phyloP scores from a whole-genome alignment of 2,797 vertebrate species.

The Chaetophractus vellerosus region DNA sequence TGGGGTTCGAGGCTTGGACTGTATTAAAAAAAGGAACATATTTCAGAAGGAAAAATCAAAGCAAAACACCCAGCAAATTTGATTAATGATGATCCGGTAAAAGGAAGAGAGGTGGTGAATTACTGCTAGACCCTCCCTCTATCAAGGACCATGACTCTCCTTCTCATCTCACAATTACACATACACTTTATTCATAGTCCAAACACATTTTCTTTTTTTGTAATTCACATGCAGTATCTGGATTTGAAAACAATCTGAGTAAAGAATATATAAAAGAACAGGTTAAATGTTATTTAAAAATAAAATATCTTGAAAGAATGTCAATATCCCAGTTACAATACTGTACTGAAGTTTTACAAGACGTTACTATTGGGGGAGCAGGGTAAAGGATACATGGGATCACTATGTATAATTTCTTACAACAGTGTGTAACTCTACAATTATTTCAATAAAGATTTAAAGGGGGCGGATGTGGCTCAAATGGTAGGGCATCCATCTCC shows the following conservation, averaged over 20 bases:
- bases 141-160: background rate
- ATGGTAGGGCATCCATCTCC: too few relatives aligned
- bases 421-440: too few relatives aligned
- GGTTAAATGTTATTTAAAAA: slow-evolving; percentile 54
- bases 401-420: too few relatives aligned
- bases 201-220: slow-evolving; percentile 3
- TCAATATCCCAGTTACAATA: too few relatives aligned
- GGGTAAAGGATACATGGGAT: too few relatives aligned
- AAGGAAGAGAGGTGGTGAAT: background rate
- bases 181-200: background rate
- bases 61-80: background rate
- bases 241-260: slow-evolving; percentile 30
- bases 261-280: slow-evolving; percentile 4
- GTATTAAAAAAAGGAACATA: slow-evolving; percentile 68
- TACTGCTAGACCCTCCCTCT: background rate
- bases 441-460: too few relatives aligned
- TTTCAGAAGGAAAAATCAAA: slow-evolving; percentile 54
- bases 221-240: background rate
- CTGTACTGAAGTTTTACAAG: too few relatives aligned
- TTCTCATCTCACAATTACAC: background rate
- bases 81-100: background rate
- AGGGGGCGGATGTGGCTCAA: too few relatives aligned
- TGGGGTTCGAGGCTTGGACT: slow-evolving; percentile 89
- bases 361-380: too few relatives aligned
- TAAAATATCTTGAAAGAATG: slow-evolving; percentile 29